Evolutionary conservation across 1,140 invertebrate species (phyloP), one percentile per base, ranked within the genome.

Genomic region (Globodera rostochiensis): DNA sequence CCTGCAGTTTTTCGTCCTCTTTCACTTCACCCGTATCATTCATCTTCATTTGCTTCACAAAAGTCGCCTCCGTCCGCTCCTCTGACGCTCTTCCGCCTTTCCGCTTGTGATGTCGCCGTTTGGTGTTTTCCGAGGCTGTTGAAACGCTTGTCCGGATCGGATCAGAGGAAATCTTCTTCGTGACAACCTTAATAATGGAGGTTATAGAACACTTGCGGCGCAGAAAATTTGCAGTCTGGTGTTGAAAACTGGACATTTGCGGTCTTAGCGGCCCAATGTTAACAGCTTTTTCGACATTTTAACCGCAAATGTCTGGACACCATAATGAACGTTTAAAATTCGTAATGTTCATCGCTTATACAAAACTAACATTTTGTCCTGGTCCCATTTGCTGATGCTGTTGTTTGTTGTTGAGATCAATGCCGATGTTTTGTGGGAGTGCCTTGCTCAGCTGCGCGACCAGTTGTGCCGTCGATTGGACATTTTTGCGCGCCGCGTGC

Each of bases 401-500:
- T 19, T 64, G 57, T 19, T 64, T 71, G 25, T 47, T 71, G 46
- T 47, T 67, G 73, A 81, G 60, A 77, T 74, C 73, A 50, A 57
- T 81, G 57, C 69, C 81, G 64, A 82, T 71, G 47, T 77, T 19
- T 67, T 82, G 81, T 19, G 79, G 79, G 46, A 82, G 70, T 57
- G 70, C 67, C 47, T 50, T 69, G 19, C 69, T 80, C 45, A 82
- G 47, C 36, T 82, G 81, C 13, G 83, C 83, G 11, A 86, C 84
- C 50, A 84, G 70, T 78, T 84, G 74, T 70, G 85, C 83, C 47
- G 83, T 84, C n/a, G 83, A 84, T 82, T 84, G 83, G 36, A 84
- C 83, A 74, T 86, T 82, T 73, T 83, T 83, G 7, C 83, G 77
- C 11, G 84, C 84, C 46, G 83, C 83, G 45, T 74, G 66, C 21